These are phyloP conservation scores for Pseudochirops corinnae DNA, from an alignment of 2,797 vertebrate species.

Conservation along the genomic window DNA sequence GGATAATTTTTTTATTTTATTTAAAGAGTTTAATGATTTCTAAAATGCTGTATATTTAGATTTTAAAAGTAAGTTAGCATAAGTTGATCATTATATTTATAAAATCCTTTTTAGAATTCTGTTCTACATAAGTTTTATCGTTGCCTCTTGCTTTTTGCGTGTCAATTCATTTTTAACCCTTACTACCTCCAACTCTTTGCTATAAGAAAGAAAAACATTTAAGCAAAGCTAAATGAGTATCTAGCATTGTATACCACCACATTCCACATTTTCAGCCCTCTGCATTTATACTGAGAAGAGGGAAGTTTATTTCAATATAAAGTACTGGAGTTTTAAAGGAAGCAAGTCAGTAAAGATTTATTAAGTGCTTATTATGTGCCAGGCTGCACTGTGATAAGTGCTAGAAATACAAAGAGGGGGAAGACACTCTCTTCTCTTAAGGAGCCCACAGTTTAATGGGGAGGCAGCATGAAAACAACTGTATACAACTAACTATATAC, in stretches of 20 bases:
- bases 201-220: not conserved
- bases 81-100: slow-evolving; percentile 9
- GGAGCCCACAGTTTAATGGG: not conserved
- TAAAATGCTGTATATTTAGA: slow-evolving; percentile 1
- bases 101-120: not conserved
- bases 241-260: not conserved
- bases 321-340: not conserved
- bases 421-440: not conserved
- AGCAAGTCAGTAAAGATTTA: not conserved
- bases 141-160: not conserved
- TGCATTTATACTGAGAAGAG: not conserved
- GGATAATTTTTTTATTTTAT: not conserved
- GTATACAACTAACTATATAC: not conserved
- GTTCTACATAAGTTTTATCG: no score
- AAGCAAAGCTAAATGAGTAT: not conserved
- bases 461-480: not conserved
- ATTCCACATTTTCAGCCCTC: not conserved
- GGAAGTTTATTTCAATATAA: not conserved
- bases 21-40: not conserved
- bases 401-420: not conserved
- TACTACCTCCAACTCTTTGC: not conserved
- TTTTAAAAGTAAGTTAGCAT: slow-evolving; percentile 9
- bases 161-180: not conserved
- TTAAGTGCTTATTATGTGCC: not conserved
- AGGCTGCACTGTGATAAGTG: not conserved